phyloP scores from a whole-genome alignment of 2,888 invertebrate species.

The Amiota communis region DNA sequence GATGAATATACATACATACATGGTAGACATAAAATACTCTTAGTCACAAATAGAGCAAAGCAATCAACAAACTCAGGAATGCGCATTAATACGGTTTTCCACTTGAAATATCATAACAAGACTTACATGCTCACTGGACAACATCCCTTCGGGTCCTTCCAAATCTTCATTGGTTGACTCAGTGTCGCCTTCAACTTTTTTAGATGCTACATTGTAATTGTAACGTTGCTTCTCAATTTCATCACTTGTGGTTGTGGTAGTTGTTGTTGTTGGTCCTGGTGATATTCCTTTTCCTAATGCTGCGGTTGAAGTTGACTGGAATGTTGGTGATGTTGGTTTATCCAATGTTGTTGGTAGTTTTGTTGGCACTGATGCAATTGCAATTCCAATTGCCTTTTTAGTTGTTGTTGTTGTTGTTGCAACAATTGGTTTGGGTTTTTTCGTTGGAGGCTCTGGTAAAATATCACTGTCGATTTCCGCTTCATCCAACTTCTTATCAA shows the following conservation, averaged over 20 bases:
- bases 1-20: too few species aligned
- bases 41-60: not conserved
- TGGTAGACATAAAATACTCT: not conserved
- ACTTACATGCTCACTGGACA: constrained; percentile 1
- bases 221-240: constrained; percentile 29
- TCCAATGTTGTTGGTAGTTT: constrained; percentile 34
- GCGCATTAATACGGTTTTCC: not conserved
- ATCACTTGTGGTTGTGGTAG: constrained; percentile 30
- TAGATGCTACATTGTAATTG: not conserved
- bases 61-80: not conserved
- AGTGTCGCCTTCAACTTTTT: not conserved
- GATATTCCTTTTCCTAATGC: constrained; percentile 18
- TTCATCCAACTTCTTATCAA: constrained; percentile 62
- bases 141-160: not conserved
- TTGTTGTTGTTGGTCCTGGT: constrained; percentile 21
- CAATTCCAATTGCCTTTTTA: constrained; percentile 37
- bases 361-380: constrained; percentile 37
- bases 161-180: not conserved
- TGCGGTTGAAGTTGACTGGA: constrained; percentile 36
- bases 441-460: constrained; percentile 69
- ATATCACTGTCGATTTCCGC: constrained; percentile 69
- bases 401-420: constrained; percentile 33
- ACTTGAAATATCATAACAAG: not conserved
- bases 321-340: constrained; percentile 33
- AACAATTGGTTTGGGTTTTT: constrained; percentile 56